Evolutionary conservation across 2,113 vertebrate species (phyloP).

Genomic region (Alectura lathami): DNA sequence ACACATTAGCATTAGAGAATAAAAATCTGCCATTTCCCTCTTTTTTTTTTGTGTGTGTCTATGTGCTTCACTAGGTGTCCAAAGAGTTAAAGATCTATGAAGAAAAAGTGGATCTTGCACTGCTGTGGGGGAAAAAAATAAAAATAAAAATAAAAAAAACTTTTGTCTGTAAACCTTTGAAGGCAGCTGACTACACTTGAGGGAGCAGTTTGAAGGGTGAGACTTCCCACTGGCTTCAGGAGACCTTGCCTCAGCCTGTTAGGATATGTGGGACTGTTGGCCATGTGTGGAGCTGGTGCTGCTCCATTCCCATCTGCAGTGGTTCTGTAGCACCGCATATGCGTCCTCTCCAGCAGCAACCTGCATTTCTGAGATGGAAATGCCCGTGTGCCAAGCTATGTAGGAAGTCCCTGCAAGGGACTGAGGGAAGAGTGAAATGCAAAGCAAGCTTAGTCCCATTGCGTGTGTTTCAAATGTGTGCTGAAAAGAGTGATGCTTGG

Average conservation of each 20-base stretch:
- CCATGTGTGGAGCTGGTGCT: background rate
- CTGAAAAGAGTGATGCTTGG: background rate
- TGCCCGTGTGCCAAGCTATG: too few species aligned
- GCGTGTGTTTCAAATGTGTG: background rate
- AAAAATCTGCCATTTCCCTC: background rate
- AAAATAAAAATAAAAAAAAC: background rate
- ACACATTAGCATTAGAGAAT: background rate
- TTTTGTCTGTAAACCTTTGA: background rate
- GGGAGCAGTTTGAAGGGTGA: background rate
- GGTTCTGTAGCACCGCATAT: rapidly evolving
- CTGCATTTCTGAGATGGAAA: background rate
- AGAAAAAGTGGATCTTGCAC: constrained; percentile 4
- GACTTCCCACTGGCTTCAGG: background rate
- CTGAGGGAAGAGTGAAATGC: background rate
- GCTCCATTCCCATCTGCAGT: background rate
- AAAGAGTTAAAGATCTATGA: constrained; percentile 30
- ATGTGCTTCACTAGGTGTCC: background rate
- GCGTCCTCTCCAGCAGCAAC: background rate
- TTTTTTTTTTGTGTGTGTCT: background rate
- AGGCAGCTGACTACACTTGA: background rate
- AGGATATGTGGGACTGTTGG: background rate
- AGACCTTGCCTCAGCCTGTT: background rate
- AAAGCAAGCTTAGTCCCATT: background rate
- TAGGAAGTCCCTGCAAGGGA: background rate
- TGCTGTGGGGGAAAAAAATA: constrained; percentile 25